Base-by-base conservation (phyloP, 1,140 invertebrate genomes). In the Papilio helenus region DNA sequence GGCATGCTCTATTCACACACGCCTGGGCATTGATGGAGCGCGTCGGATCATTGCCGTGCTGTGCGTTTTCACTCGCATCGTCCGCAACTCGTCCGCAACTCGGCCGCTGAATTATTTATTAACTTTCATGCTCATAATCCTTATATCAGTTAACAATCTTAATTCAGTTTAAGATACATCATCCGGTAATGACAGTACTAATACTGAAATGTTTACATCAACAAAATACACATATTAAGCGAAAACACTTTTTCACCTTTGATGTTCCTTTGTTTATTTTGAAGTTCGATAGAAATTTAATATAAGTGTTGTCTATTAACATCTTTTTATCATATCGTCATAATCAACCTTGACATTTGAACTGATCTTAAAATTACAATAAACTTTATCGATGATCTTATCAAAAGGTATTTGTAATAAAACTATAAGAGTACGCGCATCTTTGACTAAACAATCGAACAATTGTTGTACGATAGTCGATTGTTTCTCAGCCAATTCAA, bases 121-220 rank as follows among this genome's bases (percentile, higher is more conserved):
- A 77, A 65, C 76, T 77, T 77, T 77, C 76, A 29, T 29, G 14
- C 12, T 74, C 46, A 68, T 68, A 68, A 68, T 68, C 26, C 14
- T 29, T 29, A 29, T 65, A 65, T 65, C 26, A 65, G 2, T 29
- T n/a, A 34, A 61, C 10, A 26, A 61, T 29, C 23, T 68, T 16
- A 68, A 68, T 68, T 34, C 5, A 20, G 5, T 29, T 61, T 14
- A 14, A 23, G 55, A 61, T 23, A 23, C 8, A 1, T 2, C 3
- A 1, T 61, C 34, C 4, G 34, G 3, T 39, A 7, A 39, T 39
- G 34, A 8, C 34, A 5, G 34, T 39, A 8, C 7, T 39, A 39
- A 39, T 39, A 39, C 34, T 39, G 8, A 39, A 39, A 29, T 29
- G 34, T 39, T 39, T 8, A 39, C 4, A 39, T 39, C 34, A 7